A percentile compares a stretch with the other conserved stretches of the same genome.
phyloP scores from a whole-genome alignment of 2,113 vertebrate species.

The Dipodomys ordii region DNA sequence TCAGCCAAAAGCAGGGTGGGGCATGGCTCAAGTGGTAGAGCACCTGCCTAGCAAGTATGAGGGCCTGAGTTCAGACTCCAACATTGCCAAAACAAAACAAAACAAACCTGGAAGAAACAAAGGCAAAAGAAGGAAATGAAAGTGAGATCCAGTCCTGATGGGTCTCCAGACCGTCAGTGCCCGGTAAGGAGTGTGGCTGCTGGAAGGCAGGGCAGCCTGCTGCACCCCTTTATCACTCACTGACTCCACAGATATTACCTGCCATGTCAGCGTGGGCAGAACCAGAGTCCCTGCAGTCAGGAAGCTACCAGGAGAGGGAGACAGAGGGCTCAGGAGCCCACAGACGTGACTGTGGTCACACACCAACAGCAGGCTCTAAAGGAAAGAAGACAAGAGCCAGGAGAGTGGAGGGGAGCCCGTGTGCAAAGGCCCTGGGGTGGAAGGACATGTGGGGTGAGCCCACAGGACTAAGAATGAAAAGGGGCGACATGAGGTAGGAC shows the following conservation, averaged over 20 bases:
- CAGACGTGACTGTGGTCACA: background rate
- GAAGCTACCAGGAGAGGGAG: background rate
- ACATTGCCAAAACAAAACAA: no score
- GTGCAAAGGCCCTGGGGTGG: background rate
- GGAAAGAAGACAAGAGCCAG: background rate
- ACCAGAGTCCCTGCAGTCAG: background rate
- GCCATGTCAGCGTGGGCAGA: no score
- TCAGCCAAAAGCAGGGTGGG: no score
- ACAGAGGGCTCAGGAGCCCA: background rate
- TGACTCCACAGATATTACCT: no score
- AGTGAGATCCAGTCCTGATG: background rate
- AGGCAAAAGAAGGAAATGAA: constrained; percentile 11
- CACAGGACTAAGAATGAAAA: accelerated
- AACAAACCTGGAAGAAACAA: background rate
- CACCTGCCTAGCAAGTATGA: no score
- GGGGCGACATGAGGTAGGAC: background rate
- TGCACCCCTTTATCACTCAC: background rate
- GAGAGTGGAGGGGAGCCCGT: accelerated
- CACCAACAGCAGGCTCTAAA: background rate
- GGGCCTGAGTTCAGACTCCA: no score
- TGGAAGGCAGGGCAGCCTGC: background rate
- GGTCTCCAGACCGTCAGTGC: background rate
- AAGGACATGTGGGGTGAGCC: background rate
- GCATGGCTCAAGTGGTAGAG: no score
- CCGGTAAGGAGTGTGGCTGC: background rate